These are phyloP conservation scores for Heterodera carotae DNA, from an alignment of 1,140 invertebrate species.

Conservation along the genomic window DNA sequence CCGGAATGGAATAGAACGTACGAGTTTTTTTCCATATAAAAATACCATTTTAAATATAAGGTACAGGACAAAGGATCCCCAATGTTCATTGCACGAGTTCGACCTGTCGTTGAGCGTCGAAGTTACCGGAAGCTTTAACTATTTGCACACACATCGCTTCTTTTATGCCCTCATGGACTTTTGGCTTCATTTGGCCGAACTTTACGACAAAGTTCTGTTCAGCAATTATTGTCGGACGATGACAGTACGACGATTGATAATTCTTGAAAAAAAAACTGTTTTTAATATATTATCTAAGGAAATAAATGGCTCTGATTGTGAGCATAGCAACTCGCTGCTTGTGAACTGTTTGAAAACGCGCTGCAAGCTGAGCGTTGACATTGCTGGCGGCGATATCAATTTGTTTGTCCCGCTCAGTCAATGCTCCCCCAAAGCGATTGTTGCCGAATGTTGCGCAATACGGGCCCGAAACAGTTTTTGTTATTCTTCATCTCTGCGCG, in stretches of 20 bases:
- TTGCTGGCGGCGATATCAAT: slow-evolving; percentile 25
- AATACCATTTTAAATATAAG: neutral
- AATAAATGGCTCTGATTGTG: too few species aligned
- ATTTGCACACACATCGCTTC: slow-evolving; percentile 92
- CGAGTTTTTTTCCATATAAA: too few species aligned
- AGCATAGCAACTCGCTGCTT: too few species aligned
- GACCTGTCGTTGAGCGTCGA: slow-evolving; percentile 14
- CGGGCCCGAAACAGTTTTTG: neutral
- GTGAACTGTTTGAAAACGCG: slow-evolving; percentile 40
- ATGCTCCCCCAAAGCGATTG: slow-evolving; percentile 35
- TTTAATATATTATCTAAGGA: too few species aligned
- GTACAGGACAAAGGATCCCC: slow-evolving; percentile 9
- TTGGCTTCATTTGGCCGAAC: slow-evolving; percentile 80
- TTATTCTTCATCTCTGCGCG: neutral
- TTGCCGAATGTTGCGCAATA: neutral
- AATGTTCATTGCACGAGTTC: slow-evolving; percentile 24
- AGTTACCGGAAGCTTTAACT: slow-evolving; percentile 68
- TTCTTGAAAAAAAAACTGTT: too few species aligned
- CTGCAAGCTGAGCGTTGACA: slow-evolving; percentile 40
- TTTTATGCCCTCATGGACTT: slow-evolving; percentile 82
- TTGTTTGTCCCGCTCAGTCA: slow-evolving; percentile 56
- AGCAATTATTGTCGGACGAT: neutral
- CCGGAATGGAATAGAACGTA: too few species aligned
- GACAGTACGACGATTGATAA: too few species aligned
- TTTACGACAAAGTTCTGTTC: slow-evolving; percentile 71